Conservation (phyloP, 2,888 invertebrate species). For the Metellina segmentata region DNA sequence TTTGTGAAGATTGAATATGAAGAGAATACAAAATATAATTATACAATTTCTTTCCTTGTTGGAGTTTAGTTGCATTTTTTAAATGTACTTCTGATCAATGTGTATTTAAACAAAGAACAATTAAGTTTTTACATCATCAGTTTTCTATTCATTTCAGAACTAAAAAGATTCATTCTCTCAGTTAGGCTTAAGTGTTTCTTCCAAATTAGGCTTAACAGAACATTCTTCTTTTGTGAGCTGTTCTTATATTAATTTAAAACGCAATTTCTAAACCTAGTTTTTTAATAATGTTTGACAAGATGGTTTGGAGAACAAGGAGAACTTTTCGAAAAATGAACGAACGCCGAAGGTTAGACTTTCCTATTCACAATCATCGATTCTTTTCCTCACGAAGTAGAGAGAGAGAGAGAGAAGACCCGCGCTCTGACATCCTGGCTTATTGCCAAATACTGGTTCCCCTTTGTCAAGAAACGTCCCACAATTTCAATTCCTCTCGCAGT, state of each 20-base stretch:
- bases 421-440: conserved; percentile 66
- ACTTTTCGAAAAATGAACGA: conserved; percentile 1
- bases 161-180: not conserved
- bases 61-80: too few relatives aligned
- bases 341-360: not conserved
- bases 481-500: conserved; percentile 60
- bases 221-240: not conserved
- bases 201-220: not conserved
- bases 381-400: not conserved
- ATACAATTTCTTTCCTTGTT: too few relatives aligned
- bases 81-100: too few relatives aligned
- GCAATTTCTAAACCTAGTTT: not conserved
- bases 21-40: too few relatives aligned
- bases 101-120: too few relatives aligned
- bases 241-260: not conserved
- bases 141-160: not conserved
- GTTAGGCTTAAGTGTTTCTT: not conserved
- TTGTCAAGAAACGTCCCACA: conserved; percentile 61
- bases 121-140: too few relatives aligned
- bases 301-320: not conserved
- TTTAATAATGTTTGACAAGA: not conserved
- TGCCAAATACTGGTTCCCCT: conserved; percentile 56
- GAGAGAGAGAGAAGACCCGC: conserved; percentile 38
- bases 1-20: too few relatives aligned
- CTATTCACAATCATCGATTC: conserved; percentile 61